Percentiles rank a stretch among this genome's conserved stretches.
These are phyloP conservation scores for Trissolcus brochymenae DNA, from an alignment of 2,888 invertebrate genomes.

Conservation along the genomic window DNA sequence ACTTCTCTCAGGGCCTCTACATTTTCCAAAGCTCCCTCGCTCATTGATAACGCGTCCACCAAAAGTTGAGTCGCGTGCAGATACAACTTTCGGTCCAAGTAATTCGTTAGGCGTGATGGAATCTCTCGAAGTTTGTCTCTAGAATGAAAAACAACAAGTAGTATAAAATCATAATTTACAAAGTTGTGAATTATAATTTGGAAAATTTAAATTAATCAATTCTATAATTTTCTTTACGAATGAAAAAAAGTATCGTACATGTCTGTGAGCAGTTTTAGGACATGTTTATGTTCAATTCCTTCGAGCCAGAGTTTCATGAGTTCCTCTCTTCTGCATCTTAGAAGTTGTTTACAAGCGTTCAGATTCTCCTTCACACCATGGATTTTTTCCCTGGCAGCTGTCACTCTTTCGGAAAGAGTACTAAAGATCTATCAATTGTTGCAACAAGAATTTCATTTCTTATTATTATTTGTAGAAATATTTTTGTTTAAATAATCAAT, in stretches of 20 bases:
- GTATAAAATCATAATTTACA: background rate
- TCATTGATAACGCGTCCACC: slow-evolving; percentile 82
- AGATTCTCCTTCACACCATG: slow-evolving; percentile 88
- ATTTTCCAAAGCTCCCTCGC: slow-evolving; percentile 85
- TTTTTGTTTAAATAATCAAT: background rate
- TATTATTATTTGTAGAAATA: slow-evolving; percentile 2
- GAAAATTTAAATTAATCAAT: background rate
- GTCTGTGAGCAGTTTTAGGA: slow-evolving; percentile 91
- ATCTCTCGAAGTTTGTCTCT: slow-evolving; percentile 87
- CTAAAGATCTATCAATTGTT: slow-evolving; percentile 88
- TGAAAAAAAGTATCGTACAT: slow-evolving; percentile 80
- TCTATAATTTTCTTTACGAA: too few species aligned
- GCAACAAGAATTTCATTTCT: slow-evolving; percentile 64
- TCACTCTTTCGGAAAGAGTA: slow-evolving; percentile 85
- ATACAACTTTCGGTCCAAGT: slow-evolving; percentile 86
- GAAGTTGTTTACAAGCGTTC: slow-evolving; percentile 87
- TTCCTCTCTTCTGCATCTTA: slow-evolving; percentile 94
- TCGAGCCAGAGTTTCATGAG: slow-evolving; percentile 95
- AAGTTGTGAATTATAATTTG: background rate
- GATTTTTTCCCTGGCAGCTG: slow-evolving; percentile 85
- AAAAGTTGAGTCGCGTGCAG: slow-evolving; percentile 90
- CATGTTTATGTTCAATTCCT: slow-evolving; percentile 96
- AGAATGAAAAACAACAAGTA: slow-evolving; percentile 56
- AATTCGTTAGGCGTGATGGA: slow-evolving; percentile 82
- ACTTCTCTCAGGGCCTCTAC: slow-evolving; percentile 91